Evolutionary conservation across 2,797 vertebrate genomes (phyloP).

Genomic region (Thripadectes ignobilis): DNA sequence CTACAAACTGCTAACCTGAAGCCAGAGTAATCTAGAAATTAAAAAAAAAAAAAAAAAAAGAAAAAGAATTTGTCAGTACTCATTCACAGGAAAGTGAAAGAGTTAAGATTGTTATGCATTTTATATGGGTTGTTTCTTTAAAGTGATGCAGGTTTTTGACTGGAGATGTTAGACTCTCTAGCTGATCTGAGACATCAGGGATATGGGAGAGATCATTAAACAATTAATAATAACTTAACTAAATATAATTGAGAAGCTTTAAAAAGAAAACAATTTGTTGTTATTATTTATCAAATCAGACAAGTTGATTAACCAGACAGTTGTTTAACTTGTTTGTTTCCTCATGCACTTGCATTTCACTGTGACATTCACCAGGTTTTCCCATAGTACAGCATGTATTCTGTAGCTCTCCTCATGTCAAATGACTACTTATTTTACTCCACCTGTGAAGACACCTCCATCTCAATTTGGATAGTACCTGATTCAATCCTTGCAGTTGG

Average conservation of each 20-base stretch:
- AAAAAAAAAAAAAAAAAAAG: too few species aligned
- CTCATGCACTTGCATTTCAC: neutral
- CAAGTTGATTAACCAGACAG: neutral
- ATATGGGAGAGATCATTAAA: neutral
- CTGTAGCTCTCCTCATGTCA: neutral
- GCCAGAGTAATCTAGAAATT: neutral
- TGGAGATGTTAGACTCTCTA: neutral
- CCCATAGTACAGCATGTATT: neutral
- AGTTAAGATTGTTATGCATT: neutral
- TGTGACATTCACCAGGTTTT: neutral
- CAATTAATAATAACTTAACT: neutral
- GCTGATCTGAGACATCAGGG: neutral
- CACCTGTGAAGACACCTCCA: neutral
- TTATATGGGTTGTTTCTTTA: neutral
- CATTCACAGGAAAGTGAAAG: neutral
- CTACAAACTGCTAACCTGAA: neutral
- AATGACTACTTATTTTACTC: neutral
- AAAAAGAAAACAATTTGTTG: neutral
- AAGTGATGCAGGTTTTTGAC: rapidly evolving
- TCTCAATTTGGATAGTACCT: neutral
- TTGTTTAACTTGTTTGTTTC: neutral
- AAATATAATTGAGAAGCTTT: neutral
- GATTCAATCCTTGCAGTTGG: neutral
- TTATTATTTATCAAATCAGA: neutral
- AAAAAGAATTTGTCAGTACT: neutral